Evolutionary conservation across 2,113 vertebrate species (phyloP).

Genomic region (Pseudolaguvia tuberculata): DNA sequence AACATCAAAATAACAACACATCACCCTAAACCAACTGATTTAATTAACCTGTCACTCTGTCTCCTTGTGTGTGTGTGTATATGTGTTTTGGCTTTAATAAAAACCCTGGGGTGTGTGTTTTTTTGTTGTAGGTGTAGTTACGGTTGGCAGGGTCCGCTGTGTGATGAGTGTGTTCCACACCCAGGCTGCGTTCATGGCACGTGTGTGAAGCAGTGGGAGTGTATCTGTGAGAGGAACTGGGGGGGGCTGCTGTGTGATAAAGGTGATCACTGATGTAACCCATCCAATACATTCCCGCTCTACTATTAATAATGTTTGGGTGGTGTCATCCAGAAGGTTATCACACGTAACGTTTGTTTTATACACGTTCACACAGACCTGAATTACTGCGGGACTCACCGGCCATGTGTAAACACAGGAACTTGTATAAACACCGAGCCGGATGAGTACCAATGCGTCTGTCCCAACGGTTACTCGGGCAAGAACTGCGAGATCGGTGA

Average conservation of each 20-base stretch:
- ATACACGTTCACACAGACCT: slow-evolving; percentile 70
- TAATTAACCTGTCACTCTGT: slow-evolving; percentile 54
- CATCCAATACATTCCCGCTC: background rate
- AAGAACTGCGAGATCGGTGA: slow-evolving; percentile 91
- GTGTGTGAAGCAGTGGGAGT: slow-evolving; percentile 85
- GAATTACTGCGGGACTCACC: slow-evolving; percentile 93
- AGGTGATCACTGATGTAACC: slow-evolving; percentile 66
- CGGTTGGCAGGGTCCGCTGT: slow-evolving; percentile 90
- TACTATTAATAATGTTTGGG: background rate
- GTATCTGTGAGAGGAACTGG: slow-evolving; percentile 96
- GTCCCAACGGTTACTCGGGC: slow-evolving; percentile 86
- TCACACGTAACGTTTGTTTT: no score
- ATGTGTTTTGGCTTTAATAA: slow-evolving; percentile 74
- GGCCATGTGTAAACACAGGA: slow-evolving; percentile 85
- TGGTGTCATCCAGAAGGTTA: background rate
- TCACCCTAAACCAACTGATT: slow-evolving; percentile 68
- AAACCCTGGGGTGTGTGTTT: background rate
- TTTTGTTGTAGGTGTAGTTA: slow-evolving; percentile 80
- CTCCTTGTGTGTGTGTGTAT: slow-evolving; percentile 64
- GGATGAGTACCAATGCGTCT: slow-evolving; percentile 84
- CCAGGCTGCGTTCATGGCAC: slow-evolving; percentile 92
- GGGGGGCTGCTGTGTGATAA: slow-evolving; percentile 92
- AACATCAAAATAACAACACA: slow-evolving; percentile 67
- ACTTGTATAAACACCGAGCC: slow-evolving; percentile 92
- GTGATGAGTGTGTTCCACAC: slow-evolving; percentile 85